These are phyloP conservation scores for Alligator sinensis DNA, from an alignment of 2,113 vertebrate genomes.

Conservation along the genomic window DNA sequence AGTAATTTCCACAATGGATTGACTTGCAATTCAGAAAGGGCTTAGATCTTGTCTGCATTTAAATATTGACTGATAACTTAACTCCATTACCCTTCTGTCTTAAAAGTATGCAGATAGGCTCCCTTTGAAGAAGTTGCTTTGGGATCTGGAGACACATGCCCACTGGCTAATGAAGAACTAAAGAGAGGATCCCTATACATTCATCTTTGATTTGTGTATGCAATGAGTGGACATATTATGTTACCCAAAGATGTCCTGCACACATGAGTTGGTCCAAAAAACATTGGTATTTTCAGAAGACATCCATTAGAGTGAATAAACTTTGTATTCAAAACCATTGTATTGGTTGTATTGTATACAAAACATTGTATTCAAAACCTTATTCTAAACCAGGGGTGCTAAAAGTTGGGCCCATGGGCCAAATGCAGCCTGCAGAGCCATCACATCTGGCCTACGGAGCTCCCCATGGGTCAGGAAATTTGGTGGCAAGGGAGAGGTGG, in stretches of 20 bases:
- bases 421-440: too few relatives aligned
- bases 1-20: slow-evolving; percentile 36
- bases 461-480: too few relatives aligned
- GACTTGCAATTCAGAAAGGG: slow-evolving; percentile 19
- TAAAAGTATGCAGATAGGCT: slow-evolving; percentile 34
- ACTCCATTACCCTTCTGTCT: slow-evolving; percentile 61
- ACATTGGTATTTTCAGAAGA: background rate
- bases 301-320: background rate
- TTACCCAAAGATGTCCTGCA: background rate
- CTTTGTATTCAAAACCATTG: background rate
- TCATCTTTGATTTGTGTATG: slow-evolving; percentile 20
- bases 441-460: too few relatives aligned
- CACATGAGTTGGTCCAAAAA: background rate
- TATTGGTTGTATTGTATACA: too few relatives aligned
- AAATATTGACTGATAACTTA: slow-evolving; percentile 72
- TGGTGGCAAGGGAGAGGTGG: too few relatives aligned
- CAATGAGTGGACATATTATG: slow-evolving; percentile 42
- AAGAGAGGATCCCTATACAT: slow-evolving; percentile 32
- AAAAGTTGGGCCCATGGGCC: too few relatives aligned
- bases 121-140: background rate
- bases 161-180: slow-evolving; percentile 50
- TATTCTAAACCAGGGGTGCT: too few relatives aligned
- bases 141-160: background rate
- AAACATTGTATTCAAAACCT: too few relatives aligned
- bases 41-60: slow-evolving; percentile 74